These are phyloP conservation scores for Eulimnadia texana DNA, from an alignment of 1,140 invertebrate species.

Conservation along the genomic window DNA sequence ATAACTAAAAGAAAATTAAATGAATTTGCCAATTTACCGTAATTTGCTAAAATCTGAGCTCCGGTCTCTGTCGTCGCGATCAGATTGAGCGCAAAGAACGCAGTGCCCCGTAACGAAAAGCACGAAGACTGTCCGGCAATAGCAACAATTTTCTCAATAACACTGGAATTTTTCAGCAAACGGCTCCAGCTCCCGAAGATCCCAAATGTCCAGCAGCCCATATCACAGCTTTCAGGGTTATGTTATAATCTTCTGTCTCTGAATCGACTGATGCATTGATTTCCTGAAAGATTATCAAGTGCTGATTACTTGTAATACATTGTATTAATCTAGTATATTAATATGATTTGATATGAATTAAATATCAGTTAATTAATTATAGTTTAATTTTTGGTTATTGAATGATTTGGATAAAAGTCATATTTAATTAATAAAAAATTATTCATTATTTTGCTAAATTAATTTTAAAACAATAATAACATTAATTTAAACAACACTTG, in stretches of 20 bases:
- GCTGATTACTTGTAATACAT: neutral
- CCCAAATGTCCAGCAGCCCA: conserved; percentile 79
- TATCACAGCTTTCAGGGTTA: conserved; percentile 54
- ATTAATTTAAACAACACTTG: no score
- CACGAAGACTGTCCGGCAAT: conserved; percentile 62
- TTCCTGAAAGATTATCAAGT: neutral
- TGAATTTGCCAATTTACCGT: conserved; percentile 33
- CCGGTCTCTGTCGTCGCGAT: conserved; percentile 67
- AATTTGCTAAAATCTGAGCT: conserved; percentile 51
- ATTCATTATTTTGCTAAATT: no score
- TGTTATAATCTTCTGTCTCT: neutral
- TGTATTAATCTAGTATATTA: neutral
- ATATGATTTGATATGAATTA: no score
- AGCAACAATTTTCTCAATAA: conserved; percentile 44
- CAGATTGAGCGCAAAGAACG: conserved; percentile 71
- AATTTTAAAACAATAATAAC: no score
- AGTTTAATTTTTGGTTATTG: no score
- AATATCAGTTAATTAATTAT: conserved; percentile 10
- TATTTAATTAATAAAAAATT: no score
- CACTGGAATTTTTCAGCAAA: conserved; percentile 44
- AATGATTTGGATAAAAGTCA: no score
- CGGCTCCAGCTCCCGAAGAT: conserved; percentile 55
- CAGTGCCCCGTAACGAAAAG: conserved; percentile 74
- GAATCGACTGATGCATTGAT: neutral
- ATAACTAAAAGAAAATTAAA: neutral